Conservation (phyloP, 2,797 vertebrate genomes). For the Hemitrygon akajei region DNA sequence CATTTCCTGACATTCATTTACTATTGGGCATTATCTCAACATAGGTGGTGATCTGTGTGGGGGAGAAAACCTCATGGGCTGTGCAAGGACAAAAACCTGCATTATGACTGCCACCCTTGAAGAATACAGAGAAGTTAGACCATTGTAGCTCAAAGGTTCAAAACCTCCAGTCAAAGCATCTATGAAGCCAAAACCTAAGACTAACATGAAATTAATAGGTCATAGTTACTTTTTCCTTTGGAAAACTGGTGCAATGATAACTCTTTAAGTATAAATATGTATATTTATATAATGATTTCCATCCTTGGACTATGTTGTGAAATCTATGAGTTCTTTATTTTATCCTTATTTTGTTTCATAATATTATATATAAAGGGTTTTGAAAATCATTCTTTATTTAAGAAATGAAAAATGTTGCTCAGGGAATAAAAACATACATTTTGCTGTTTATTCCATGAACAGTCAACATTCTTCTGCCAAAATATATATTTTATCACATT, state of each 20-base stretch:
- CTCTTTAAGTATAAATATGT: neutral
- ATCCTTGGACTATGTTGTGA: neutral
- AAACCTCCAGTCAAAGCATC: neutral
- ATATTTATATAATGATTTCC: neutral
- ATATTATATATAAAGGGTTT: constrained; percentile 3
- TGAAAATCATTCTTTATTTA: constrained; percentile 20
- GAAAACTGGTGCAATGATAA: neutral
- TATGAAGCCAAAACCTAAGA: neutral
- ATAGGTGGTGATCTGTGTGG: neutral
- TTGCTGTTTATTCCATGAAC: neutral
- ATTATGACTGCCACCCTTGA: neutral
- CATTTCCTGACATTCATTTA: neutral
- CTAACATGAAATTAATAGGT: neutral
- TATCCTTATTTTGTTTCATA: neutral
- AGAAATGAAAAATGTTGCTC: neutral
- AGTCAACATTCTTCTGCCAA: constrained; percentile 20
- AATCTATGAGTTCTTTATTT: neutral
- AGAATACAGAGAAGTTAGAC: neutral
- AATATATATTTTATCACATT: neutral
- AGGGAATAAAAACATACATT: constrained; percentile 32
- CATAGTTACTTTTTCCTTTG: neutral
- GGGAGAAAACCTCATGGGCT: neutral
- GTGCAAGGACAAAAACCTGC: neutral
- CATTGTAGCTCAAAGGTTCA: neutral
- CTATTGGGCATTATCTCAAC: neutral